Conservation (phyloP, 2,888 invertebrate genomes). For the Dinocampus coccinellae region DNA sequence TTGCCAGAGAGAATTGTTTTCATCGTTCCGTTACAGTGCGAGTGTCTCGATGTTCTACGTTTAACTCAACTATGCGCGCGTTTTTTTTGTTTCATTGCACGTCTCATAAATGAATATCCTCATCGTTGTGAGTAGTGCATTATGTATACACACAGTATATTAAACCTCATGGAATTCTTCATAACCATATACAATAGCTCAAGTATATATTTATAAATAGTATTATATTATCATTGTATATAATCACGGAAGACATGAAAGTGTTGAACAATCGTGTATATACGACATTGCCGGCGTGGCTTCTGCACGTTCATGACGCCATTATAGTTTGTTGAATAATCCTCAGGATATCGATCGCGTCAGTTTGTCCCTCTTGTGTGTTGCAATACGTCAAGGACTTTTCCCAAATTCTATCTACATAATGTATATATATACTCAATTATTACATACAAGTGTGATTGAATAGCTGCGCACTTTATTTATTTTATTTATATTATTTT, state of each 20-base stretch:
- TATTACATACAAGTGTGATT: neutral
- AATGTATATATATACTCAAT: neutral
- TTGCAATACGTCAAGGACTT: conserved; percentile 11
- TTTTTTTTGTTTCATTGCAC: neutral
- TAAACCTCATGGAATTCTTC: no score
- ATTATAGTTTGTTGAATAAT: conserved; percentile 8
- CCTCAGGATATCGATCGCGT: conserved; percentile 23
- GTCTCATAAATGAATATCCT: neutral
- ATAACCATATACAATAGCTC: neutral
- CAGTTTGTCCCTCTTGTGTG: neutral
- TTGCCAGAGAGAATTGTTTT: neutral
- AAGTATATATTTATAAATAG: neutral
- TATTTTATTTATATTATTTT: no score
- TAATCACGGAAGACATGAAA: conserved; percentile 19
- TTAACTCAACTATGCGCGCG: neutral
- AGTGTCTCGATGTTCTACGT: neutral
- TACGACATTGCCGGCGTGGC: conserved; percentile 24
- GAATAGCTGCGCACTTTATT: neutral
- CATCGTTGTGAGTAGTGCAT: no score
- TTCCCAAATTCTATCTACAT: conserved; percentile 3
- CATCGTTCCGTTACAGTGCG: conserved; percentile 3
- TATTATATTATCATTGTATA: neutral
- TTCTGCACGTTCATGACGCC: neutral
- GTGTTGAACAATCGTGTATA: conserved; percentile 41
- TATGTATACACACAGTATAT: no score